Evolutionary conservation across 1,140 invertebrate genomes (phyloP).

Genomic region (Ericerus pela): DNA sequence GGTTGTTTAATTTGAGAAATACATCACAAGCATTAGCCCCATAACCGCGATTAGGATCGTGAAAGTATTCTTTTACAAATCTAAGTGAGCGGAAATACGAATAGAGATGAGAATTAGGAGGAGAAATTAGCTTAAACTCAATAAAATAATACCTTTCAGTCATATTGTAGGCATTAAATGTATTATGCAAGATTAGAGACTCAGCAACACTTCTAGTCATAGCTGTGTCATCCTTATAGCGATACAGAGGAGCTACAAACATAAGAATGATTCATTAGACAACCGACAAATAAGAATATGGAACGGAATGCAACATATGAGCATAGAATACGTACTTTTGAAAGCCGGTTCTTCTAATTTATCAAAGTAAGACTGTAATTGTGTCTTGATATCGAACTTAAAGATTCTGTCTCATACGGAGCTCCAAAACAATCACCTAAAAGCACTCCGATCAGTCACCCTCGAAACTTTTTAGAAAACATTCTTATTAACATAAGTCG

Average conservation of each 20-base stretch:
- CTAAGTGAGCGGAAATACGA: too few relatives aligned
- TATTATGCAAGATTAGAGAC: conserved; percentile 44
- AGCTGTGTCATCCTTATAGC: conserved; percentile 61
- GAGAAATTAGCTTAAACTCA: neutral
- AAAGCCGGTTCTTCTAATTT: conserved; percentile 40
- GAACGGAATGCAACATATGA: too few relatives aligned
- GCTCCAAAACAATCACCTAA: conserved; percentile 58
- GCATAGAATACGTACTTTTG: conserved; percentile 40
- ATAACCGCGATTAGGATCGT: conserved; percentile 49
- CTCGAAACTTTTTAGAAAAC: conserved; percentile 44
- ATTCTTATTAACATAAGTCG: too few relatives aligned
- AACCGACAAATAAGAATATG: too few relatives aligned
- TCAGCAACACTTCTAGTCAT: conserved; percentile 51
- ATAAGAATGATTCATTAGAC: too few relatives aligned
- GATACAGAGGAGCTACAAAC: conserved; percentile 1
- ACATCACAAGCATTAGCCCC: conserved; percentile 44
- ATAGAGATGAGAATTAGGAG: too few relatives aligned
- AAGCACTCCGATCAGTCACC: conserved; percentile 48
- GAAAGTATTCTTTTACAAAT: conserved; percentile 49
- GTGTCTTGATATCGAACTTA: conserved; percentile 35
- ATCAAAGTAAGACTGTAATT: conserved; percentile 43
- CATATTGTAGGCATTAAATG: conserved; percentile 39
- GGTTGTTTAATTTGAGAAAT: conserved; percentile 44
- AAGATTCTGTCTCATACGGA: conserved; percentile 43
- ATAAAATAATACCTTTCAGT: conserved; percentile 34